phyloP scores from a whole-genome alignment of 1,140 invertebrate genomes.

The Triops longicaudatus region DNA sequence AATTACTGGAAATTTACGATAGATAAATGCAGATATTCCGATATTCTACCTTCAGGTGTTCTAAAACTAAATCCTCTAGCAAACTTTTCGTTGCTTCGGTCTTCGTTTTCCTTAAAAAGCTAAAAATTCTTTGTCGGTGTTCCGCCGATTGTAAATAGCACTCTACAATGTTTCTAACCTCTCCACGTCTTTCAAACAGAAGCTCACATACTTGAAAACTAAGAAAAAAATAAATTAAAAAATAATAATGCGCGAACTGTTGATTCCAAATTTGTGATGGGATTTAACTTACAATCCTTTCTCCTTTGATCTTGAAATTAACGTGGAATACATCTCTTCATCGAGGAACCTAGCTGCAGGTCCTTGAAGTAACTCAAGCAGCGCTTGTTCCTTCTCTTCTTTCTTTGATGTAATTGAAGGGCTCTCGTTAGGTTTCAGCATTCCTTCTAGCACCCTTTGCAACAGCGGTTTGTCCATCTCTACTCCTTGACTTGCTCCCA shows the following conservation, averaged over 20 bases:
- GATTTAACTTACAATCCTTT: slow-evolving; percentile 54
- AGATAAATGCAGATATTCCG: slow-evolving; percentile 18
- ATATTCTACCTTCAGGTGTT: slow-evolving; percentile 29
- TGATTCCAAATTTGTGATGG: slow-evolving; percentile 16
- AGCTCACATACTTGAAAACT: slow-evolving; percentile 54
- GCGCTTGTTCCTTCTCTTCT: slow-evolving; percentile 68
- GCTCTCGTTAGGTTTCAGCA: slow-evolving; percentile 45
- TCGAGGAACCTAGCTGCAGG: slow-evolving; percentile 54
- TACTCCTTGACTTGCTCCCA: slow-evolving; percentile 41
- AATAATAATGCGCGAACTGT: slow-evolving; percentile 29
- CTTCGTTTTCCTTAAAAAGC: slow-evolving; percentile 37
- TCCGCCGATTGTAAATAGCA: slow-evolving; percentile 50
- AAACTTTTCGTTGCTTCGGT: slow-evolving; percentile 29
- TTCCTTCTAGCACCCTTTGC: slow-evolving; percentile 43
- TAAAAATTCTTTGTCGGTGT: slow-evolving; percentile 42
- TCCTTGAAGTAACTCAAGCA: slow-evolving; percentile 63
- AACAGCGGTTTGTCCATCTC: slow-evolving; percentile 39
- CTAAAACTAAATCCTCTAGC: slow-evolving; percentile 29
- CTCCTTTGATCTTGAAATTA: slow-evolving; percentile 51
- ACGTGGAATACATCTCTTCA: slow-evolving; percentile 39
- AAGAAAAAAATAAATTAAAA: slow-evolving; percentile 30
- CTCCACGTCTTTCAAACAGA: slow-evolving; percentile 48
- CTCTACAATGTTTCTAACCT: slow-evolving; percentile 49
- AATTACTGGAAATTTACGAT: slow-evolving; percentile 24
- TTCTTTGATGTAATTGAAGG: slow-evolving; percentile 39